phyloP scores from a whole-genome alignment of 2,113 vertebrate genomes.

The Corythaixoides concolor region DNA sequence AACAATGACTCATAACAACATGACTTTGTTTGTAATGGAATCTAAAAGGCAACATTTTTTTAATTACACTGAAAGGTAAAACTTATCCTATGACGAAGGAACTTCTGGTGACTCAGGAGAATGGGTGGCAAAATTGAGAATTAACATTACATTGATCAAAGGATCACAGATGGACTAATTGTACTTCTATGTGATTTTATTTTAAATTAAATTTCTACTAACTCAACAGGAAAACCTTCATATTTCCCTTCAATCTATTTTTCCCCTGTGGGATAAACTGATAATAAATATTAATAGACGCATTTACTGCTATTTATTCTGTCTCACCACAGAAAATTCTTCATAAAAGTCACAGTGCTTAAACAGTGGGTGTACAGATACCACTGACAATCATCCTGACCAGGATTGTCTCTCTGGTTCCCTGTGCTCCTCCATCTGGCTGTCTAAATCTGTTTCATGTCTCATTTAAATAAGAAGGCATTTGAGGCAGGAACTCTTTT shows the following conservation, averaged over 20 bases:
- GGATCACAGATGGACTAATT: background rate
- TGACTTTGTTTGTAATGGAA: background rate
- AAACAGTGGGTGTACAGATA: background rate
- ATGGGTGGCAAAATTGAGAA: background rate
- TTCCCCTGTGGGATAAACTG: background rate
- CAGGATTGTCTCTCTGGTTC: background rate
- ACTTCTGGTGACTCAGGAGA: background rate
- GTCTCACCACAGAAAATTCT: background rate
- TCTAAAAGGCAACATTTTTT: background rate
- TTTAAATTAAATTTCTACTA: background rate
- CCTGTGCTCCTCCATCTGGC: background rate
- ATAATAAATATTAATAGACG: background rate
- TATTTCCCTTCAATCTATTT: background rate
- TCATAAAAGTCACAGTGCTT: background rate
- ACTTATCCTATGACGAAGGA: background rate
- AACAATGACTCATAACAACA: background rate
- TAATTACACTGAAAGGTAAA: background rate
- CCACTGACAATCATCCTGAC: background rate
- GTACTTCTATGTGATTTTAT: background rate
- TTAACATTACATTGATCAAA: background rate
- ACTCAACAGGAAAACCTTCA: fast-evolving
- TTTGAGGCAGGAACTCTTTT: background rate
- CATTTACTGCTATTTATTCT: background rate
- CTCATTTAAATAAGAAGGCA: background rate
- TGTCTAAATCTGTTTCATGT: background rate